Evolutionary conservation across 2,888 invertebrate species (phyloP), one percentile per base, ranked within the genome.

Genomic region (Rhabditoides inermis): DNA sequence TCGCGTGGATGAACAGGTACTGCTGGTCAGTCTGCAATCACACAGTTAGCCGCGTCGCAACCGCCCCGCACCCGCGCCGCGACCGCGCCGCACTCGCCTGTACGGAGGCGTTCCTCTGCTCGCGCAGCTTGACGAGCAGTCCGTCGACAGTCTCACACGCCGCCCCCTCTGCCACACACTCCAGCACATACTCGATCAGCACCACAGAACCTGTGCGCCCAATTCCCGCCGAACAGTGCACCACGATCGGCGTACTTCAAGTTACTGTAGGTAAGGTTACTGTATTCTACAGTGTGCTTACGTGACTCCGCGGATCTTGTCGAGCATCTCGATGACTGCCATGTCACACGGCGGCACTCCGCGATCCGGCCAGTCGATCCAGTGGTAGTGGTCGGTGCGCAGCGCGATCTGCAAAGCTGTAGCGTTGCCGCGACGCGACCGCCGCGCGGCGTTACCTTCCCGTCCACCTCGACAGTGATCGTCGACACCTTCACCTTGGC

Each of bases 161-260:
- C 35, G 58, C 51, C 18, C 55, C 54, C 5, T 36, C 18, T 22
- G 49, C 36, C n/a, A 61, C 28, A 40, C 55, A 51, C 27, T 61
- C 64, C 49, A 61, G 50, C 3, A 61, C 46, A 53, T 60, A 61
- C 42, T 64, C 57, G 32, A 64, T 58, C 56, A 64, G 55, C 3
- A 61, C 61, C 10, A 64, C 58, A 1, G 56, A 54, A 2, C 64
- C 64, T 2, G 64, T 64, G 2, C 63, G 49, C 12, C 63, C 63
- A 45, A 64, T 61, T 12, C 63, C 64, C 5, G 64, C 64, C 2
- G 61, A 61, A 50, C 64, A 64, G 36, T 64, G 64, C 7, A 64
- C 55, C 7, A 56, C 60, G 37, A 64, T 64, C 0, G 64, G 64
- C 2, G 47, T 22, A 18, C 49, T 51, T 27, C n/a, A 53, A 52